Base-by-base conservation (phyloP, 2,113 vertebrate species). In the Phaethon lepturus region DNA sequence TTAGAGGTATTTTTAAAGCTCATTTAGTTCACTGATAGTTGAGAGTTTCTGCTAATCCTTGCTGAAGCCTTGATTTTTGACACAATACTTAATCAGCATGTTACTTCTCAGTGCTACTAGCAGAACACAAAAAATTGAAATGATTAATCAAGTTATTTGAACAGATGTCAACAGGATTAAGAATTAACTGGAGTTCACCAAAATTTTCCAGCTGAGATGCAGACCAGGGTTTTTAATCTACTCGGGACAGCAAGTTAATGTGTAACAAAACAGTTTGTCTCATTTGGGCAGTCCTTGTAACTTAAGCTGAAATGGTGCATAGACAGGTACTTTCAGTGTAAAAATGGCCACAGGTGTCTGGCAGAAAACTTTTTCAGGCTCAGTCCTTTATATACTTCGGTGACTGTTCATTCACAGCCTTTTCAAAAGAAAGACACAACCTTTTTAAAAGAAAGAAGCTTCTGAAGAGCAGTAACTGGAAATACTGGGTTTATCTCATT, bases 141-240 rank as follows among this genome's bases (percentile, higher is more conserved):
- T 96, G 58, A 88, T 95, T 96, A 96, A 95, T 96, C 91, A 63
- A 88, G 74, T 76, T 94, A 76, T 88, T 95, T 87, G 77, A 96
- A 58, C 58, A 90, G 84, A 94, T 94, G 93, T 96, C 91, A 96
- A 69, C 29, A 26, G 67, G 89, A 88, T 96, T 97, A 96, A 93
- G 89, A 91, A 95, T 97, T 97, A 97, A 95, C 86, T 75, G 81
- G 74, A 64, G 38, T 90, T 82, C 67, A 88, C 42, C 50, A 89
- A 79, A 78, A 42, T 88, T 90, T 91, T 95, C 86, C 84, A 90
- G 76, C 69, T 72, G 83, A 91, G 86, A 82, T 69, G 67, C 42
- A 74, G 55, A 47, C 40, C 6, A 2, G 69, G 17, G 11, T 67
- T 95, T 97, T 94, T 71, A n/a, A 91, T 93, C n/a, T 76, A 9